Base-by-base conservation (phyloP, 2,888 invertebrate genomes). In the Pterostichus madidus region DNA sequence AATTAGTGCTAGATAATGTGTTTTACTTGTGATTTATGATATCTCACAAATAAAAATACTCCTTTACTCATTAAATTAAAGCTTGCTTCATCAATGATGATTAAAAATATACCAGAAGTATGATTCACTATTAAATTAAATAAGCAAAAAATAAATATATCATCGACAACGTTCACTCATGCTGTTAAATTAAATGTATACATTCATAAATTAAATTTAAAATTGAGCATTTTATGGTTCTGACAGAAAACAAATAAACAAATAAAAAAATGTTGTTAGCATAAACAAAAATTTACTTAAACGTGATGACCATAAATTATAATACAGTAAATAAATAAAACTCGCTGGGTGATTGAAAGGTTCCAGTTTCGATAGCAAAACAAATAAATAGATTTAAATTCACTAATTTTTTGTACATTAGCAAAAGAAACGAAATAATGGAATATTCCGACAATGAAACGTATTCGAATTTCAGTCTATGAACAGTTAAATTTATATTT, bases 1-100 rank as follows among this genome's bases (percentile, higher is more conserved):
- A 71, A 71, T 71, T 71, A 71, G 10, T 44, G 44, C 68, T 13
- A 56, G 49, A 49, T 17, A 56, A 56, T 56, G 56, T 56, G 24
- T 17, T 2, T 49, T 49, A 31, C 44, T 52, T 52, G 68, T 71
- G 68, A 71, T 71, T 71, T 71, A 71, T 71, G 44, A 44, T 64
- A 71, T 71, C n/a, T 15, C 11, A 15, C 11, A 8, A 64, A 64
- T 64, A 64, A 35, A 64, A 64, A 35, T 64, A 64, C 10, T n/a
- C n/a, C 64, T 32, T 35, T 6, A 35, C 32, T 64, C 64, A 64
- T 64, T 64, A 64, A 64, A 35, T 64, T 39, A 8, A 2, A 24
- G 24, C 24, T 24, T 39, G 39, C 39, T 39, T 39, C 39, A 39
- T 7, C 6, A 6, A 39, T 1, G 7, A 39, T 6, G 8, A 39